phyloP scores from a whole-genome alignment of 2,888 invertebrate species.

The Himalopsyche kuldschensis region DNA sequence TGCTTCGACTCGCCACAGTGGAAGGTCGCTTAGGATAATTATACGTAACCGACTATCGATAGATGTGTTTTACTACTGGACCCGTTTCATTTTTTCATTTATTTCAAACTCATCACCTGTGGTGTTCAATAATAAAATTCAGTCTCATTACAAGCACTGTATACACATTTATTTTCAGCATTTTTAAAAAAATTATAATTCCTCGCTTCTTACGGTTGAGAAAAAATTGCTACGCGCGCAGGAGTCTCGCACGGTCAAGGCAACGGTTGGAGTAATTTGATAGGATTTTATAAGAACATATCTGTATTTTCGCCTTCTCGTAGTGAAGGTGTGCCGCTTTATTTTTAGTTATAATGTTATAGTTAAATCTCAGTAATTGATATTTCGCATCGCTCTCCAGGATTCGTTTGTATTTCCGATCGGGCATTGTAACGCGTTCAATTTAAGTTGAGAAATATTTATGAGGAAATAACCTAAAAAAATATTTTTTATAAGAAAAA shows the following conservation, averaged over 20 bases:
- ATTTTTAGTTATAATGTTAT: background rate
- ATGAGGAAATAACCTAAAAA: background rate
- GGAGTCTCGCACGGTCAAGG: background rate
- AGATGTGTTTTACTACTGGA: conserved; percentile 28
- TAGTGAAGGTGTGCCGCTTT: background rate
- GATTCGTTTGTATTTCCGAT: background rate
- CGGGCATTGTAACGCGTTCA: background rate
- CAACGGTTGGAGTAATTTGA: background rate
- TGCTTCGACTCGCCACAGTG: background rate
- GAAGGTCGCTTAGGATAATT: conserved; percentile 30
- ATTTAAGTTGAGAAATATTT: background rate
- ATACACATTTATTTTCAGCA: conserved; percentile 12
- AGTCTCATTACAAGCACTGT: conserved; percentile 14
- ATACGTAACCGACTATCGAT: conserved; percentile 29
- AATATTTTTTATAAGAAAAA: background rate
- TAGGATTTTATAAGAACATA: background rate
- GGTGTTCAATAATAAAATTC: conserved; percentile 23
- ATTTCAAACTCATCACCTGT: conserved; percentile 18
- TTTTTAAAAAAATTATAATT: conserved; percentile 9
- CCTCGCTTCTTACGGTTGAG: background rate
- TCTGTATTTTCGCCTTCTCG: background rate
- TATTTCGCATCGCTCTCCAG: background rate
- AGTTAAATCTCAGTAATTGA: background rate
- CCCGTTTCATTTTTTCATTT: conserved; percentile 20
- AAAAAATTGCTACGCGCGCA: background rate